These are phyloP conservation scores for Tanypteryx hageni DNA, from an alignment of 2,888 invertebrate genomes.

Conservation along the genomic window DNA sequence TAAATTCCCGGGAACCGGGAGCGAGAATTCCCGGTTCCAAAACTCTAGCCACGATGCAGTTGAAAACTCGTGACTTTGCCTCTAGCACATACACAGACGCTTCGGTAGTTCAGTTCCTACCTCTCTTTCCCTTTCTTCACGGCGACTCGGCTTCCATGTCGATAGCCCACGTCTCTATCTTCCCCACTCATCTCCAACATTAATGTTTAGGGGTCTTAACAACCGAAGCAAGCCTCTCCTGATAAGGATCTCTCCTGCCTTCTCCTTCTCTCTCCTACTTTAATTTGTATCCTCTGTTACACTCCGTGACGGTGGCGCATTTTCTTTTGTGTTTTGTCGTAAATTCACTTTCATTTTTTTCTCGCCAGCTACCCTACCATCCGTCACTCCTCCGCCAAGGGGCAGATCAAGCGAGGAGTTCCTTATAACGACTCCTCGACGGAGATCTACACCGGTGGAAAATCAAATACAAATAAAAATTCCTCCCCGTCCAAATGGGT, in stretches of 20 bases:
- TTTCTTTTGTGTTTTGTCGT: slow-evolving; percentile 41
- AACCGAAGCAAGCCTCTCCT: slow-evolving; percentile 57
- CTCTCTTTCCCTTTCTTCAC: background rate
- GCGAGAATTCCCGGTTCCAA: no score
- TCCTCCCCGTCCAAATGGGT: background rate
- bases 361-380: slow-evolving; percentile 14
- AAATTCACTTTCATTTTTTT: slow-evolving; percentile 12
- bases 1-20: no score
- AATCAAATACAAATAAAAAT: background rate
- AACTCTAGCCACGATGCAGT: no score
- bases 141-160: slow-evolving; percentile 34
- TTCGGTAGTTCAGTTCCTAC: no score
- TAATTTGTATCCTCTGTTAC: slow-evolving; percentile 51
- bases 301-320: slow-evolving; percentile 51
- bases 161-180: slow-evolving; percentile 49
- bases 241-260: slow-evolving; percentile 44
- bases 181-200: slow-evolving; percentile 51
- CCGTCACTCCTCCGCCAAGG: slow-evolving; percentile 28
- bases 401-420: background rate
- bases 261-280: slow-evolving; percentile 23
- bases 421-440: background rate
- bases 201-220: slow-evolving; percentile 64
- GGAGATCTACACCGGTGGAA: background rate
- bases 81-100: no score
- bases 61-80: no score